A percentile compares a stretch with the other conserved stretches of the same genome.
phyloP scores from a whole-genome alignment of 2,797 vertebrate species.

The Sebastes melanostomus region DNA sequence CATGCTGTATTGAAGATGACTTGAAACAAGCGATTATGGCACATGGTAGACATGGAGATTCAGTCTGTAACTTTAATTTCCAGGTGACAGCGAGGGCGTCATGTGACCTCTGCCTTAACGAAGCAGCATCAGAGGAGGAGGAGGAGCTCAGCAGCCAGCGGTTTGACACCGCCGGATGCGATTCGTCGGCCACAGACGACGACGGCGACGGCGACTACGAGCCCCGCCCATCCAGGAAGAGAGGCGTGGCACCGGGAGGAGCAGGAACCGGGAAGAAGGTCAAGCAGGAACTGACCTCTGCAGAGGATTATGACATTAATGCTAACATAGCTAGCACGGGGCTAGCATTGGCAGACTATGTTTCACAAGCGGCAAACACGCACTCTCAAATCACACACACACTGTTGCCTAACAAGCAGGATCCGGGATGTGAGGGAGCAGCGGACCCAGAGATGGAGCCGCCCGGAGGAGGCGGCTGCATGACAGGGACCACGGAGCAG shows the following conservation, averaged over 20 bases:
- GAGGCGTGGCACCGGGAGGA: slow-evolving; percentile 68
- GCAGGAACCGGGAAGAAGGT: slow-evolving; percentile 83
- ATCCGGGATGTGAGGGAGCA: background rate
- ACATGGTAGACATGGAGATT: no score
- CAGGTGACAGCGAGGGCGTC: slow-evolving; percentile 83
- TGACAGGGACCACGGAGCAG: background rate
- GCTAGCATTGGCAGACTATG: slow-evolving; percentile 65
- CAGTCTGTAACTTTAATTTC: background rate
- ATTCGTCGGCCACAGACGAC: slow-evolving; percentile 89
- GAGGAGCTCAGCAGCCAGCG: slow-evolving; percentile 85
- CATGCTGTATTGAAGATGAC: no score
- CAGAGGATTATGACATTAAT: slow-evolving; percentile 85
- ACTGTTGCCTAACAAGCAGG: background rate
- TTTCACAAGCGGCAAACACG: background rate
- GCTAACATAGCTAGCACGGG: slow-evolving; percentile 77
- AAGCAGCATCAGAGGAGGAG: slow-evolving; percentile 85
- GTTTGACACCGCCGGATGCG: slow-evolving; percentile 87
- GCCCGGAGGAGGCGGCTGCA: slow-evolving; percentile 14
- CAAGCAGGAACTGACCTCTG: slow-evolving; percentile 84
- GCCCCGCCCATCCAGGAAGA: slow-evolving; percentile 74
- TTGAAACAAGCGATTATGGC: no score
- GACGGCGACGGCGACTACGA: slow-evolving; percentile 86
- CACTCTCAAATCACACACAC: background rate
- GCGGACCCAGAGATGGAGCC: slow-evolving; percentile 4
- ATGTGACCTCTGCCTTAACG: slow-evolving; percentile 89